Evolutionary conservation across 2,888 invertebrate species (phyloP).

Genomic region (Ormyrus thymus): DNA sequence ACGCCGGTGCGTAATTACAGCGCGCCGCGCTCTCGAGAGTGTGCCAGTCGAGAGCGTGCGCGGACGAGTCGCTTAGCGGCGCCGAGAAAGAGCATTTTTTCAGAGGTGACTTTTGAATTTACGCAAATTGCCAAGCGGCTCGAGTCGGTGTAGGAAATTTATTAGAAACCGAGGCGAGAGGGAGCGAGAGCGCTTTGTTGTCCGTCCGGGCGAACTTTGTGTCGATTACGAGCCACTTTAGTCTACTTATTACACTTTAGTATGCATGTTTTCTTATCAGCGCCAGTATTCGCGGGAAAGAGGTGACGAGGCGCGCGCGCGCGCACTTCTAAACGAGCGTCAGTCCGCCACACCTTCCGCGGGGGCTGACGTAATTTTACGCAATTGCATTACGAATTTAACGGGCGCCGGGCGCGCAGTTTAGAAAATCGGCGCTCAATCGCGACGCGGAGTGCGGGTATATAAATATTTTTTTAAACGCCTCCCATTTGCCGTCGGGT

Average conservation of each 20-base stretch:
- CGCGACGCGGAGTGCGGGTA: too few species aligned
- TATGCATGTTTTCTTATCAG: slow-evolving; percentile 29
- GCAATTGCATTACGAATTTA: slow-evolving; percentile 33
- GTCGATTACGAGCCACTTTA: slow-evolving; percentile 9
- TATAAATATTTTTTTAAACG: not conserved
- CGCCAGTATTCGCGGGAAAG: not conserved
- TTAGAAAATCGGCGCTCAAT: slow-evolving; percentile 30
- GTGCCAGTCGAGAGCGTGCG: too few species aligned
- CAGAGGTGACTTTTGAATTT: slow-evolving; percentile 41
- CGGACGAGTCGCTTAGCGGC: not conserved
- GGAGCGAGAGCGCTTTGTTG: slow-evolving; percentile 14
- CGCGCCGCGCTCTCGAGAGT: not conserved
- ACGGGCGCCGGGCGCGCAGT: slow-evolving; percentile 12
- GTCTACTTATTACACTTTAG: slow-evolving; percentile 9
- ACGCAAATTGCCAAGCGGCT: slow-evolving; percentile 8
- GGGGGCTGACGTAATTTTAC: slow-evolving; percentile 31
- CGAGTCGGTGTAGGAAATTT: slow-evolving; percentile 9
- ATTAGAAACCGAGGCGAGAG: slow-evolving; percentile 2
- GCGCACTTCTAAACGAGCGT: too few species aligned
- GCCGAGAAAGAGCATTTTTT: slow-evolving; percentile 4
- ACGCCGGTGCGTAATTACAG: slow-evolving; percentile 17
- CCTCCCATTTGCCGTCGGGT: not conserved
- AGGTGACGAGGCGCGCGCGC: not conserved
- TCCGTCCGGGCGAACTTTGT: not conserved
- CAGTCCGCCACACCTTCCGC: too few species aligned